Evolutionary conservation across 2,888 invertebrate species (phyloP), one percentile per base, ranked within the genome.

Genomic region (Biston stratarius): DNA sequence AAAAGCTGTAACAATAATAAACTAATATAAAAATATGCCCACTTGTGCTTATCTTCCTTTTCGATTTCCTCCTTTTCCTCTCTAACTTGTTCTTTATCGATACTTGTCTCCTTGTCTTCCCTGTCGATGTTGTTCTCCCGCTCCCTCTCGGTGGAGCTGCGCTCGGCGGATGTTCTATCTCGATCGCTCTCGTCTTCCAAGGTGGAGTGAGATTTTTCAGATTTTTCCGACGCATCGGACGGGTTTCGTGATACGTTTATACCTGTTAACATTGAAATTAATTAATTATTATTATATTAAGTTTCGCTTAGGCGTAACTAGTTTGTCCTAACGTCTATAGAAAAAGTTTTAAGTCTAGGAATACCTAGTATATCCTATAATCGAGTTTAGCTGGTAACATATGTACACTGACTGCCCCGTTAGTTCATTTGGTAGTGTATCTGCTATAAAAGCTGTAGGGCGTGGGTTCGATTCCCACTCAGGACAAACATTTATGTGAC

Each of bases 181-280:
- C 75, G 71, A 60, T 84, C 83, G 47, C 72, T 74, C 38, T 81
- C 82, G 5, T 80, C 80, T 40, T 77, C 77, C 0, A 71, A 71
- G 0, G 74, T 80, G 0, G 81, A 79, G 45, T 64, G 67, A 0
- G 75, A 83, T 33, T 84, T 83, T 24, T 84, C 83, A 0, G 75
- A 83, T 36, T 84, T 83, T 15, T 84, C 83, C 0, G 93, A 94
- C 0, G 93, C 93, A 68, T 92, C 92, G 1, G 93, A 94, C 5
- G 93, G 92, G 47, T 93, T 93, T 0, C 93, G 83, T 0, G 93
- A 92, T 12, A 94, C 93, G 76, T 90, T 89, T 34, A 89, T 84
- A 24, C 91, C 91, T 91, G 48, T 10, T 55, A 60, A 48, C 45
- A 34, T 47, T 34, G 3, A 24, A 24, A 24, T 24, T 24, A 24